phyloP scores from a whole-genome alignment of 2,888 invertebrate genomes.

The Cantharis flavilabris region DNA sequence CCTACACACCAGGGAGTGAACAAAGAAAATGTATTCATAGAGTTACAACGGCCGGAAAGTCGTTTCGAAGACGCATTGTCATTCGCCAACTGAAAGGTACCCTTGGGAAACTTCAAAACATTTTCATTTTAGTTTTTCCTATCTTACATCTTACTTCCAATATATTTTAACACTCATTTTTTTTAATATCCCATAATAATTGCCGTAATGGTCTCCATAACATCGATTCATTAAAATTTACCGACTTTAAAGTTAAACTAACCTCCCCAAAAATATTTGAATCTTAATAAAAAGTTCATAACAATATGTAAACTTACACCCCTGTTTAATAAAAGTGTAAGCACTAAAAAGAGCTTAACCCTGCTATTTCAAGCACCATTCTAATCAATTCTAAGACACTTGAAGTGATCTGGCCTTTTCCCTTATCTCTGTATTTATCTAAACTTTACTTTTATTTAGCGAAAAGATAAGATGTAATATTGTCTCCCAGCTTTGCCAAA shows the following conservation, averaged over 20 bases:
- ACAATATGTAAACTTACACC: slow-evolving; percentile 27
- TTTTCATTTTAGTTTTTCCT: slow-evolving; percentile 55
- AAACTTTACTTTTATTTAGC: slow-evolving; percentile 54
- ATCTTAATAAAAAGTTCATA: slow-evolving; percentile 12
- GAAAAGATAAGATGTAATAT: slow-evolving; percentile 43
- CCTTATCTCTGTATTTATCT: slow-evolving; percentile 54
- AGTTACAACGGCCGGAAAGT: slow-evolving; percentile 44
- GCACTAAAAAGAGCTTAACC: slow-evolving; percentile 47
- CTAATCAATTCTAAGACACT: slow-evolving; percentile 56
- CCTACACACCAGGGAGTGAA: slow-evolving; percentile 42
- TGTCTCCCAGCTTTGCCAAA: slow-evolving; percentile 46
- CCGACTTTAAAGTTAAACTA: not conserved
- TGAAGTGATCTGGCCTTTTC: slow-evolving; percentile 50
- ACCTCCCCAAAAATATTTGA: not conserved
- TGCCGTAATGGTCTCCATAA: not conserved
- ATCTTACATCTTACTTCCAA: slow-evolving; percentile 28
- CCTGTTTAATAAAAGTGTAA: slow-evolving; percentile 46
- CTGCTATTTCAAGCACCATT: slow-evolving; percentile 50
- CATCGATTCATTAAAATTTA: not conserved
- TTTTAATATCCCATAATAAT: not conserved
- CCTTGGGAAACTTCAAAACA: slow-evolving; percentile 53
- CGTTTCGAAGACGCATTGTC: slow-evolving; percentile 57
- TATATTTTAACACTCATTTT: slow-evolving; percentile 13
- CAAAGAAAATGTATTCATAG: slow-evolving; percentile 52
- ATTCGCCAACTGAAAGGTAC: slow-evolving; percentile 52